Conservation (phyloP, 2,113 vertebrate species). For the Etia nguti region DNA sequence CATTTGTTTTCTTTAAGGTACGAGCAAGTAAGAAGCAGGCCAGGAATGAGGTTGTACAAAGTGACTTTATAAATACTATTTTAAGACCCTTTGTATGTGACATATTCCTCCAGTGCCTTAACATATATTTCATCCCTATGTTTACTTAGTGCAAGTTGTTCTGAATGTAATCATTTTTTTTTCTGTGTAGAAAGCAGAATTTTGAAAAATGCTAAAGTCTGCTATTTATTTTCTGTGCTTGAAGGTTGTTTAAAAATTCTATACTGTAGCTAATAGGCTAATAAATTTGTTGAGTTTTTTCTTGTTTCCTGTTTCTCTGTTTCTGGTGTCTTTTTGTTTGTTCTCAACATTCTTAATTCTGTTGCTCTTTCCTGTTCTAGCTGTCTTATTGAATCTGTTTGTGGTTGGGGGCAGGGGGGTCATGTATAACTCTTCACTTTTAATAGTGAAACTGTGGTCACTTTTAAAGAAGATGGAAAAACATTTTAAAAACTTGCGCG, state of each 20-base stretch:
- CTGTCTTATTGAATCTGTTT: not conserved
- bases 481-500: accelerated
- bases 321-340: not conserved
- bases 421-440: slow-evolving; percentile 7
- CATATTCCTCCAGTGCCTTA: slow-evolving; percentile 24
- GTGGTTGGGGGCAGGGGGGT: not conserved
- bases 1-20: not conserved
- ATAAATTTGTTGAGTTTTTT: slow-evolving; percentile 12
- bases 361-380: not conserved
- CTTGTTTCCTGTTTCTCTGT: slow-evolving; percentile 3
- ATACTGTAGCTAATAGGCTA: slow-evolving; percentile 41
- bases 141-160: slow-evolving; percentile 17
- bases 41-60: not conserved
- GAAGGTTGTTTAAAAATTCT: not conserved
- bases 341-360: not conserved
- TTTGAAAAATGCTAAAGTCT: not conserved
- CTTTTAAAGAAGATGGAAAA: not conserved
- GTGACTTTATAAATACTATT: not conserved
- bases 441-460: not conserved
- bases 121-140: not conserved
- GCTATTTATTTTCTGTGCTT: not conserved
- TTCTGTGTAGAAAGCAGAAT: not conserved
- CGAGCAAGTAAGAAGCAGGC: not conserved
- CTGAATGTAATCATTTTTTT: not conserved
- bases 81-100: slow-evolving; percentile 17